Base-by-base conservation (phyloP, 2,797 vertebrate genomes). In the Sternarchorhynchus goeldii region DNA sequence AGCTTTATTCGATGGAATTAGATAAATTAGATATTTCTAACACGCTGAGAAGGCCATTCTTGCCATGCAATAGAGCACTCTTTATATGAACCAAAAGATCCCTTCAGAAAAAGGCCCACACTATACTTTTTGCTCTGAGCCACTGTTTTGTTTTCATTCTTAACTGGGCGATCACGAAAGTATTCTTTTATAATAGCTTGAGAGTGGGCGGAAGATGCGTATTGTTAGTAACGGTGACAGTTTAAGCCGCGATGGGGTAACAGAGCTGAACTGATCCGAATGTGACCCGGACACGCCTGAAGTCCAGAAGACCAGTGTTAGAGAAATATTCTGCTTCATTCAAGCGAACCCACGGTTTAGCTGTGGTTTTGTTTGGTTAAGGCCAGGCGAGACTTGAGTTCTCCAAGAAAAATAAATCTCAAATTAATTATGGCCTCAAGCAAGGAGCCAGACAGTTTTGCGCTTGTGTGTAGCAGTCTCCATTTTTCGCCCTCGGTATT, bases 331-430 rank as follows among this genome's bases (percentile, higher is more conserved):
- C 93, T 90, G 85, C 93, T 91, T 90, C 93, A 93, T 95, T 95
- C 93, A 94, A 94, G 94, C 93, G 93, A 94, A 95, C 96, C 95
- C 92, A 91, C 91, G 92, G 93, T 93, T 93, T 91, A 87, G 93
- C 91, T 92, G 94, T 90, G 94, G 95, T 94, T 95, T 94, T 97
- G 95, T 97, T 98, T 98, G 94, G 94, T 95, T 96, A 96, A 97
- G 95, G 94, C 95, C 95, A 94, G 93, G 93, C 94, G 95, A 97
- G 96, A 96, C 95, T 94, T 89, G 90, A 91, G 93, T 94, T 94
- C 94, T 97, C 96, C 96, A 98, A 97, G 96, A 96, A 96, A 99
- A 98, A 98, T 96, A 98, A 96, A 98, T 97, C 96, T 97, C 95
- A 96, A 95, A 98, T 99, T 97, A 98, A 99, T 98, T 95, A 96